phyloP scores from a whole-genome alignment of 2,113 vertebrate species.

The Rhinichthys klamathensis region DNA sequence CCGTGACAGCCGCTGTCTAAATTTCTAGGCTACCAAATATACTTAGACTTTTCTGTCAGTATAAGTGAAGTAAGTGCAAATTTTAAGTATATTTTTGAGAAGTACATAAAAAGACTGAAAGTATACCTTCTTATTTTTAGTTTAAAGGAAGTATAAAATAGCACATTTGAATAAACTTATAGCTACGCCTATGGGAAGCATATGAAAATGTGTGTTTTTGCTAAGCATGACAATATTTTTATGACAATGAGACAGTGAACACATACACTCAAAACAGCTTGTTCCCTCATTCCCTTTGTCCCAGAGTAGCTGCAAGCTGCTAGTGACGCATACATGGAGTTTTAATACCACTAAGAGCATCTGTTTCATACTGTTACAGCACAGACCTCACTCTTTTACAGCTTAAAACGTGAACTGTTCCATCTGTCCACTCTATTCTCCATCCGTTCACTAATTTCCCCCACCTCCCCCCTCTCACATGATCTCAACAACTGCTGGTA shows the following conservation, averaged over 20 bases:
- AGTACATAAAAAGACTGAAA: too few species aligned
- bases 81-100: too few species aligned
- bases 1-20: too few species aligned
- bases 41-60: too few species aligned
- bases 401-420: conserved; percentile 35
- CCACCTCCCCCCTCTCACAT: background rate
- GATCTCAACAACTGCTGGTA: background rate
- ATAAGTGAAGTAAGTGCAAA: too few species aligned
- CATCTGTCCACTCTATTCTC: conserved; percentile 15
- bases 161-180: too few species aligned
- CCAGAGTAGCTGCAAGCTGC: conserved; percentile 9
- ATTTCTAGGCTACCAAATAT: too few species aligned
- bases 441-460: background rate
- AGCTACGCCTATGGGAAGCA: background rate
- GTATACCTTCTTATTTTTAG: too few species aligned
- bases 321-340: conserved; percentile 24
- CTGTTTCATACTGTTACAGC: conserved; percentile 32
- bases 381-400: conserved; percentile 16
- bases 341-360: conserved; percentile 47
- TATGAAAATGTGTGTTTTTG: background rate
- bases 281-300: background rate
- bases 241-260: background rate
- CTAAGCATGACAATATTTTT: background rate
- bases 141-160: background rate
- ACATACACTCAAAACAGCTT: background rate